Conservation (phyloP, 1,140 invertebrate species). For the Teleogryllus occipitalis region DNA sequence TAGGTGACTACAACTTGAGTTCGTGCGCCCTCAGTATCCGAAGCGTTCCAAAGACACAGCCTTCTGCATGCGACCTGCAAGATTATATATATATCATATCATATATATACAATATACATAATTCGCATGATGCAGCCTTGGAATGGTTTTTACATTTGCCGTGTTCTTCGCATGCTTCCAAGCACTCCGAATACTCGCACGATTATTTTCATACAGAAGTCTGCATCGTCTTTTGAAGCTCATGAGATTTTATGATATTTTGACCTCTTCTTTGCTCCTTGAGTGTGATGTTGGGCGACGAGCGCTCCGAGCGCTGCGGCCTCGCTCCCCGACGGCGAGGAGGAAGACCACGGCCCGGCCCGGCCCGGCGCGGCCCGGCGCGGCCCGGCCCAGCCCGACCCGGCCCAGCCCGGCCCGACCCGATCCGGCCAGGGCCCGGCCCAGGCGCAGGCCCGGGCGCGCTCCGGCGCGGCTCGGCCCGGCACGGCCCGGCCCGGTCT, state of each 20-base stretch:
- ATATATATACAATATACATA: constrained; percentile 5
- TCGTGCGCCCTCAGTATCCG: neutral
- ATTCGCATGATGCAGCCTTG: constrained; percentile 3
- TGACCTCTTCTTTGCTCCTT: constrained; percentile 3
- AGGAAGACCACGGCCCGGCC: no score
- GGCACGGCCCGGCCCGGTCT: no score
- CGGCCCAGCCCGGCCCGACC: no score
- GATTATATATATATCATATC: neutral
- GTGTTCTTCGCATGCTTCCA: constrained; percentile 3
- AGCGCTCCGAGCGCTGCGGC: no score
- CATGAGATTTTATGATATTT: constrained; percentile 6
- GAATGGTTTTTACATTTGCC: constrained; percentile 4
- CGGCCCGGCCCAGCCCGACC: no score
- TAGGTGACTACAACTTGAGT: constrained; percentile 1
- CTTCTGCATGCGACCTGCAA: constrained; percentile 3
- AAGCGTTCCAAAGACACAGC: neutral
- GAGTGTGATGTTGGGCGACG: neutral
- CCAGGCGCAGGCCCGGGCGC: no score
- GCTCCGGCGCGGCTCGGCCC: no score
- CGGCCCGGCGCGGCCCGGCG: no score
- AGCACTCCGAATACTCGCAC: constrained; percentile 3
- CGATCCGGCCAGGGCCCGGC: no score
- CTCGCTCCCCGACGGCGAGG: no score
- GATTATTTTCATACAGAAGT: constrained; percentile 2
- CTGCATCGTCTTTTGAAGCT: constrained; percentile 3